phyloP scores from a whole-genome alignment of 1,140 invertebrate genomes.

The Fopius arisanus region DNA sequence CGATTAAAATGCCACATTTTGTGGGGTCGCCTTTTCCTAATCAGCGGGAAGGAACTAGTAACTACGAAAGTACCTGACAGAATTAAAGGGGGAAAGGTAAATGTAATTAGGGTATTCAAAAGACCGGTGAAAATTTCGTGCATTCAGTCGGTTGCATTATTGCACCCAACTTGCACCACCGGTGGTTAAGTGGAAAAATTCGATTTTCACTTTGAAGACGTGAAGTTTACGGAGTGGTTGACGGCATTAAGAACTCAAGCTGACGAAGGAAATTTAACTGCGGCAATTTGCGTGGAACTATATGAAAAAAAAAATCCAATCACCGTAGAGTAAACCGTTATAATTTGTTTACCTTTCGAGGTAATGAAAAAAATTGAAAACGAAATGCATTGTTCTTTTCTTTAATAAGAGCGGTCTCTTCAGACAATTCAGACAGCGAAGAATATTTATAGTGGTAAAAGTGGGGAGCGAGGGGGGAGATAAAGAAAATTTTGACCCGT shows the following conservation, averaged over 20 bases:
- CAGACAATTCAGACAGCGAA: background rate
- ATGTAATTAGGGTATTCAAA: background rate
- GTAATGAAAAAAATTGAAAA: too few relatives aligned
- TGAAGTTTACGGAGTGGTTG: slow-evolving; percentile 26
- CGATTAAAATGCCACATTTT: too few relatives aligned
- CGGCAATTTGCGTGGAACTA: background rate
- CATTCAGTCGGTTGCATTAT: background rate
- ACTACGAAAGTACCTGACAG: too few relatives aligned
- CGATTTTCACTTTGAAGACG: slow-evolving; percentile 10
- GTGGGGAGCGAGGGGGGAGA: background rate
- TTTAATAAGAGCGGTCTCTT: too few relatives aligned
- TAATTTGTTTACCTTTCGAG: too few relatives aligned
- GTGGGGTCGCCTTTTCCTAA: too few relatives aligned
- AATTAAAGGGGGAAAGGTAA: background rate
- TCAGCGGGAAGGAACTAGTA: too few relatives aligned
- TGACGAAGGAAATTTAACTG: background rate
- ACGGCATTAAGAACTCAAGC: slow-evolving; percentile 22
- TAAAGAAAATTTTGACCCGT: slow-evolving; percentile 12
- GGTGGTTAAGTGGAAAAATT: slow-evolving; percentile 22
- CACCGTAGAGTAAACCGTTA: too few relatives aligned
- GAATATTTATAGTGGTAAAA: background rate
- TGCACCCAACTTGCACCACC: background rate
- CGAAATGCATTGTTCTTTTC: too few relatives aligned
- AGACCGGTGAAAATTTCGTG: background rate
- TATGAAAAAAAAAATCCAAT: background rate